A percentile compares a stretch with the other conserved stretches of the same genome.
Evolutionary conservation across 2,113 vertebrate species (phyloP).

Genomic region (Cyanoderma ruficeps): DNA sequence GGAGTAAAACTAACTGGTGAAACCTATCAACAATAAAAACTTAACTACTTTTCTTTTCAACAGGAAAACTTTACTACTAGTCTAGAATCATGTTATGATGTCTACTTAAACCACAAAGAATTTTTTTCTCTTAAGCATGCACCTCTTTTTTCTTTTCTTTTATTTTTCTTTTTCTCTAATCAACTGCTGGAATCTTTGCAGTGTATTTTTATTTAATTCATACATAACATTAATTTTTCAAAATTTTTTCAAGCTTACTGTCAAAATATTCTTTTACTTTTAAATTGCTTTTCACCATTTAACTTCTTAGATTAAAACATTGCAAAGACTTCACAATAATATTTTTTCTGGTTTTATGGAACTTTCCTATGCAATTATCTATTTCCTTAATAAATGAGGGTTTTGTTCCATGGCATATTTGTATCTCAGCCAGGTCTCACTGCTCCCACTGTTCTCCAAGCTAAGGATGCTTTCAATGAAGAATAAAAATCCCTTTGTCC

Average conservation of each 20-base stretch:
- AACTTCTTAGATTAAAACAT: background rate
- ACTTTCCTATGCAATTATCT: background rate
- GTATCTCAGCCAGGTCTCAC: background rate
- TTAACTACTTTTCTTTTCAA: background rate
- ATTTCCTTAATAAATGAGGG: background rate
- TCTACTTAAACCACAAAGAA: background rate
- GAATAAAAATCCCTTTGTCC: background rate
- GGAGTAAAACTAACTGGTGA: background rate
- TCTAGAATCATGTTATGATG: background rate
- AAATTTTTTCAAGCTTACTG: background rate
- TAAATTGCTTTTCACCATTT: background rate
- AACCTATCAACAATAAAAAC: background rate
- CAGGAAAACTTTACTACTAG: background rate
- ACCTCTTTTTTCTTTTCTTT: background rate
- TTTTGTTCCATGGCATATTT: background rate
- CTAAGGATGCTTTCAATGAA: background rate
- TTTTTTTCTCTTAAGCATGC: background rate
- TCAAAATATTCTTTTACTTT: background rate
- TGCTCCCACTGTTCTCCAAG: background rate
- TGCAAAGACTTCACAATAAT: background rate
- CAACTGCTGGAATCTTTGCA: background rate
- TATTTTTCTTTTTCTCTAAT: background rate
- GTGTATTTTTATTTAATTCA: background rate
- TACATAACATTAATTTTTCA: background rate
- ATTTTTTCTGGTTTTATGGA: background rate